Conservation (phyloP, 2,888 invertebrate genomes). For the Lepas anatifera region DNA sequence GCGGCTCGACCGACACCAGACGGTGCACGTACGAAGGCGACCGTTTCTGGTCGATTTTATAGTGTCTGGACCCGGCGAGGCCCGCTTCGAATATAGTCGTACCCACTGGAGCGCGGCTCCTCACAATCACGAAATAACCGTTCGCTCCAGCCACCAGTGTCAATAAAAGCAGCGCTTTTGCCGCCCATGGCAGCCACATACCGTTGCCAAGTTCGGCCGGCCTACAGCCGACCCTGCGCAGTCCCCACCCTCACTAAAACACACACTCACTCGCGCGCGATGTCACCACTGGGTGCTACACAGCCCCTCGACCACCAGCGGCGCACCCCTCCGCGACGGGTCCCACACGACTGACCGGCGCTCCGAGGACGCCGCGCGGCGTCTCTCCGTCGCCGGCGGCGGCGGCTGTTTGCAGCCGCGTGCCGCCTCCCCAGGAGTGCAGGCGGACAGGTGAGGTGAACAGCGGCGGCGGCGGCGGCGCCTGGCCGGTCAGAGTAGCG, state of each 20-base stretch:
- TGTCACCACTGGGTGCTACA: too few relatives aligned
- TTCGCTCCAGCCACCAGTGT: neutral
- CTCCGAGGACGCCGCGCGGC: conserved; percentile 26
- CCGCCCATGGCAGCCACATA: too few relatives aligned
- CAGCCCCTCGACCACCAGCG: too few relatives aligned
- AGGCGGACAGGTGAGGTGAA: conserved; percentile 38
- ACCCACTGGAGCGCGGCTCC: conserved; percentile 21
- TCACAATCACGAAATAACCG: conserved; percentile 22
- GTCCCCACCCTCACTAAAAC: too few relatives aligned
- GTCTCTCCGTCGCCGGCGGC: conserved; percentile 39
- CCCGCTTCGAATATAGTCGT: conserved; percentile 36
- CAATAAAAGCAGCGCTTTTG: conserved; percentile 15
- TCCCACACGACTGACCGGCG: neutral
- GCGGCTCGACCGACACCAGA: conserved; percentile 58
- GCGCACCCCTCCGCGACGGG: neutral
- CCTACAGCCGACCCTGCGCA: too few relatives aligned
- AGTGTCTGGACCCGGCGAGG: conserved; percentile 62
- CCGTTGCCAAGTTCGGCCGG: too few relatives aligned
- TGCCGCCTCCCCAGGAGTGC: conserved; percentile 43
- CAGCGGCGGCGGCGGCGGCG: too few relatives aligned
- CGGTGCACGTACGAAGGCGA: conserved; percentile 71
- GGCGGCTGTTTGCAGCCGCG: conserved; percentile 40
- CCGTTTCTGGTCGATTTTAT: conserved; percentile 64
- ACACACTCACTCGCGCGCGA: neutral
- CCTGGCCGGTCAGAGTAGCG: too few relatives aligned